These are phyloP conservation scores for Scortum barcoo DNA, from an alignment of 2,113 vertebrate species.

Conservation along the genomic window DNA sequence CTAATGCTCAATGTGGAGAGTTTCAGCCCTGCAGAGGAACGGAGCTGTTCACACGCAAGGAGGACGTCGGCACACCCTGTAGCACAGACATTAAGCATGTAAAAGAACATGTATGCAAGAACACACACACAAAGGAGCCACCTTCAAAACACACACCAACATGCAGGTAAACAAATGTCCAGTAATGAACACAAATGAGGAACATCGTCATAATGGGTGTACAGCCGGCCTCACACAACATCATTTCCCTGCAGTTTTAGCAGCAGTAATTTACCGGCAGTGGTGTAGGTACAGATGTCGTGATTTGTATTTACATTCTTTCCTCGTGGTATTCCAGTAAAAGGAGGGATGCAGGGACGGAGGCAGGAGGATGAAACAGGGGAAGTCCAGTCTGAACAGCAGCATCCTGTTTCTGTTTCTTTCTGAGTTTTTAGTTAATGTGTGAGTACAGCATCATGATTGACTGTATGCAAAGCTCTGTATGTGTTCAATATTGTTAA, in stretches of 20 bases:
- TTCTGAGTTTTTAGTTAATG: neutral
- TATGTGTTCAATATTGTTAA: neutral
- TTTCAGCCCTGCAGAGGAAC: conserved; percentile 9
- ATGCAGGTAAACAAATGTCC: neutral
- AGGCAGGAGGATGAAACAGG: neutral
- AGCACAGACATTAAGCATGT: neutral
- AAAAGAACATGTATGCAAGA: neutral
- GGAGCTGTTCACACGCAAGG: conserved; percentile 31
- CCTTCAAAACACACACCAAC: neutral
- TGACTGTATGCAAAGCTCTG: neutral
- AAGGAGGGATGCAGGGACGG: conserved; percentile 1
- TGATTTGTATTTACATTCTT: conserved; percentile 12
- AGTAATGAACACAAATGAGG: neutral
- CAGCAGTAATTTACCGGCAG: neutral
- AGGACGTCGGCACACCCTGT: neutral
- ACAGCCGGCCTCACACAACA: conserved; percentile 4
- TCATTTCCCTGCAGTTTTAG: conserved; percentile 24
- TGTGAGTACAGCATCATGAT: neutral
- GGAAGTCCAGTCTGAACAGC: conserved; percentile 30
- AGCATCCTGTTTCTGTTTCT: conserved; percentile 43
- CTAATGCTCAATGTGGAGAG: conserved; percentile 17
- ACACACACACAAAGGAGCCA: conserved; percentile 8
- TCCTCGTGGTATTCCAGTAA: conserved; percentile 15
- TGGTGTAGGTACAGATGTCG: neutral
- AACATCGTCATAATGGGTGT: neutral